Conservation (phyloP, 1,140 invertebrate species). For the Drusus annulatus region DNA sequence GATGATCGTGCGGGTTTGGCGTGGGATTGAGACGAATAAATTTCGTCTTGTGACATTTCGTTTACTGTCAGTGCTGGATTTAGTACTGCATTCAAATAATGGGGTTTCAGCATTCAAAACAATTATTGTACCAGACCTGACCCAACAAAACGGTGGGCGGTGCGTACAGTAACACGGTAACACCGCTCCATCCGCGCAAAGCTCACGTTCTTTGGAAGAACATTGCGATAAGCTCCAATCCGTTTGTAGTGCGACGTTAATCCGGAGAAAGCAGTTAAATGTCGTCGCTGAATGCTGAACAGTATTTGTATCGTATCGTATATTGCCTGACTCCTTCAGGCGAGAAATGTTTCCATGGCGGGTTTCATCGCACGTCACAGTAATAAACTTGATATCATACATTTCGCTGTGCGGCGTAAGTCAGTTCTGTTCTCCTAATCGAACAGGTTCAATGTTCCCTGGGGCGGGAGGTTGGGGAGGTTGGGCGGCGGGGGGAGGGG, state of each 20-base stretch:
- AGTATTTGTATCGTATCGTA: no score
- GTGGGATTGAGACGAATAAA: conserved; percentile 22
- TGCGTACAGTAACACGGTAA: no score
- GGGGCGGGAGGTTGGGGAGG: not conserved
- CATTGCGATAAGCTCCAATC: no score
- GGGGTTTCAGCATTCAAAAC: no score
- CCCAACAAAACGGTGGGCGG: no score
- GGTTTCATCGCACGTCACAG: conserved; percentile 13
- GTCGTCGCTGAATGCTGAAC: no score
- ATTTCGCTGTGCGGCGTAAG: conserved; percentile 2
- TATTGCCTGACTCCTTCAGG: not conserved
- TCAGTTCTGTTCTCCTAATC: conserved; percentile 48
- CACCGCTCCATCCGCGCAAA: no score
- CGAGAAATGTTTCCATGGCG: conserved; percentile 9
- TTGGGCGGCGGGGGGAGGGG: not conserved
- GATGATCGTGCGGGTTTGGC: conserved; percentile 3
- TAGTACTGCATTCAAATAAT: no score
- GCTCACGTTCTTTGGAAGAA: no score
- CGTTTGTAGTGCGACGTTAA: no score
- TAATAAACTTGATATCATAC: conserved; percentile 47
- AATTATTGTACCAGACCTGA: no score
- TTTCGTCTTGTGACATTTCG: conserved; percentile 4
- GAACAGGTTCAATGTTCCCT: conserved; percentile 58
- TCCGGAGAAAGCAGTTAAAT: no score
- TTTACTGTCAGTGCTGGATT: not conserved